phyloP scores from a whole-genome alignment of 2,888 invertebrate species.

The Dicranocentrus wangi region DNA sequence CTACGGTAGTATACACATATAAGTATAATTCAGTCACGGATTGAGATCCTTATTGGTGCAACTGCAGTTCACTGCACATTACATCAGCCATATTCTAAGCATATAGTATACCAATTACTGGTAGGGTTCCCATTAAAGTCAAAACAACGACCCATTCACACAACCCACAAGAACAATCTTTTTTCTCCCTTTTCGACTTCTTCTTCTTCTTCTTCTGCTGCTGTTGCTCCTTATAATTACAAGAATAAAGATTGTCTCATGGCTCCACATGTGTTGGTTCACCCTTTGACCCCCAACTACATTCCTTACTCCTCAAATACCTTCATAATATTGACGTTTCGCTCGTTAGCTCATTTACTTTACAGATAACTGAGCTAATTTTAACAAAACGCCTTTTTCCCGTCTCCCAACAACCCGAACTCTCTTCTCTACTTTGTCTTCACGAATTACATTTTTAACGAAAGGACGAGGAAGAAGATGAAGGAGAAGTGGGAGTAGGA shows the following conservation, averaged over 20 bases:
- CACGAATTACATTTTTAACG: constrained; percentile 17
- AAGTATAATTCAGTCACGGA: constrained; percentile 40
- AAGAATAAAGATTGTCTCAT: constrained; percentile 22
- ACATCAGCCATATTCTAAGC: constrained; percentile 5
- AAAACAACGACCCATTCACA: constrained; percentile 46
- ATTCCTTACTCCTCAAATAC: constrained; percentile 68
- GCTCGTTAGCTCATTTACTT: constrained; percentile 66
- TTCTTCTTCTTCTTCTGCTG: constrained; percentile 3
- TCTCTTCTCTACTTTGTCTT: constrained; percentile 33
- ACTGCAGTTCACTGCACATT: constrained; percentile 44
- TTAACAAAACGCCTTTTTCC: constrained; percentile 63
- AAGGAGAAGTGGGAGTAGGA: neutral
- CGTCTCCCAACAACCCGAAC: neutral
- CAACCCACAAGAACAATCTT: constrained; percentile 16
- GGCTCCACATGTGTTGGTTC: constrained; percentile 69
- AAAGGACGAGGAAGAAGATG: neutral
- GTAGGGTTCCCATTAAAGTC: constrained; percentile 48
- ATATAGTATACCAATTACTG: constrained; percentile 44
- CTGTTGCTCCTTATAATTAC: constrained; percentile 21
- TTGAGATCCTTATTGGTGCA: constrained; percentile 50
- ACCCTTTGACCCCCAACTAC: constrained; percentile 70
- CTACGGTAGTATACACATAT: neutral
- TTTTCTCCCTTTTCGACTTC: neutral
- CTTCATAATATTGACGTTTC: constrained; percentile 62
- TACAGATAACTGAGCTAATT: constrained; percentile 67